Conservation (phyloP, 2,888 invertebrate genomes). For the Ferrisia virgata region DNA sequence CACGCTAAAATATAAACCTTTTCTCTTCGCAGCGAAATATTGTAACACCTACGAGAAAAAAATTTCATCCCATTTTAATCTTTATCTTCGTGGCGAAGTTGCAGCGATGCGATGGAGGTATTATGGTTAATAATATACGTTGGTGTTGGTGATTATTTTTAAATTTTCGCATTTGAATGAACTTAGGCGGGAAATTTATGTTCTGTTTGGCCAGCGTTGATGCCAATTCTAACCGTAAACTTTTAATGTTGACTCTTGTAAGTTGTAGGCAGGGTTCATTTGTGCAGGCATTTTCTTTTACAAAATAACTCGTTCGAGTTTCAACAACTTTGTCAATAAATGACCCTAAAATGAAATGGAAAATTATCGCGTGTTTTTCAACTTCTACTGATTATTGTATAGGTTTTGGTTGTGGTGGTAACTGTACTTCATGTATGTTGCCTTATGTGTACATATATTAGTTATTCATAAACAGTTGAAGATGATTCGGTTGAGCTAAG, state of each 20-base stretch:
- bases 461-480: too few species aligned
- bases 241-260: background rate
- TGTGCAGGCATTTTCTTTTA: background rate
- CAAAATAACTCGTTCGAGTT: background rate
- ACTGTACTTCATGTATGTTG: too few species aligned
- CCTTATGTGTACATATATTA: too few species aligned
- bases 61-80: background rate
- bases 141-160: background rate
- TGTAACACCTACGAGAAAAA: background rate
- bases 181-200: background rate
- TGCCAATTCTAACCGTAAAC: background rate
- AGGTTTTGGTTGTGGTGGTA: too few species aligned
- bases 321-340: constrained; percentile 5
- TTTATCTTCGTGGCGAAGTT: background rate
- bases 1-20: background rate
- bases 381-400: background rate
- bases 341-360: background rate
- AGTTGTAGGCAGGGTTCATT: background rate
- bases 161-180: background rate
- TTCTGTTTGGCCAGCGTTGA: background rate
- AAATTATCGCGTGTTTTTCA: background rate
- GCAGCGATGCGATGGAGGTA: background rate
- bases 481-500: too few species aligned
- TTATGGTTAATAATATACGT: background rate
- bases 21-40: background rate